phyloP scores from a whole-genome alignment of 2,797 vertebrate genomes.

The Gastrophryne carolinensis region DNA sequence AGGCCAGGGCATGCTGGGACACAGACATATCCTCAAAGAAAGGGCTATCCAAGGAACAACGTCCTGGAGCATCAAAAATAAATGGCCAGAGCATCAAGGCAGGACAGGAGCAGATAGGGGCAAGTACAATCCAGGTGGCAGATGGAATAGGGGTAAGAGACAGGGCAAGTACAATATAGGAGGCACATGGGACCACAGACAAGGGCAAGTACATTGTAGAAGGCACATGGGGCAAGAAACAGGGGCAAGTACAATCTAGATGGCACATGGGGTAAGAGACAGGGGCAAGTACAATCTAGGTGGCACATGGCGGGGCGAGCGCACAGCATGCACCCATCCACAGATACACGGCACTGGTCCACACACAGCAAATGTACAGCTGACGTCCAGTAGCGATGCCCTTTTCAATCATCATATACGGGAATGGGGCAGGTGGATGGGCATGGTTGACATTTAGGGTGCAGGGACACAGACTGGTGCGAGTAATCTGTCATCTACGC shows the following conservation, averaged over 20 bases:
- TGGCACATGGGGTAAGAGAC: too few species aligned
- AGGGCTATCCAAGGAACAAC: not conserved
- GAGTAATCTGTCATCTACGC: not conserved
- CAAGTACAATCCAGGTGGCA: not conserved
- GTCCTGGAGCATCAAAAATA: not conserved
- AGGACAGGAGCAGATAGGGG: not conserved
- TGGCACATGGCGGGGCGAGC: not conserved
- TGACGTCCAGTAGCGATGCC: conserved; percentile 14
- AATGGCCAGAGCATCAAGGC: not conserved
- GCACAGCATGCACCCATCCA: not conserved
- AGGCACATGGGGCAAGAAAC: too few species aligned
- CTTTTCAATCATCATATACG: not conserved
- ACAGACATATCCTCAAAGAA: too few species aligned
- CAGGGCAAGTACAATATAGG: not conserved
- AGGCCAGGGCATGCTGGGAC: too few species aligned
- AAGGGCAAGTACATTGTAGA: not conserved
- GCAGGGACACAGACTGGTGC: not conserved
- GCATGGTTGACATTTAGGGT: not conserved
- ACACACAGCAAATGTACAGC: conserved; percentile 19
- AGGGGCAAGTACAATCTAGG: not conserved
- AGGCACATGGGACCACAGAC: too few species aligned
- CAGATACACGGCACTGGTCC: not conserved
- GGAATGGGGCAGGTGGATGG: too few species aligned
- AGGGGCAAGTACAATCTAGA: not conserved
- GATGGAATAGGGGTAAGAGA: too few species aligned